Conservation (phyloP, 2,888 invertebrate species). For the Polia nebulosa region DNA sequence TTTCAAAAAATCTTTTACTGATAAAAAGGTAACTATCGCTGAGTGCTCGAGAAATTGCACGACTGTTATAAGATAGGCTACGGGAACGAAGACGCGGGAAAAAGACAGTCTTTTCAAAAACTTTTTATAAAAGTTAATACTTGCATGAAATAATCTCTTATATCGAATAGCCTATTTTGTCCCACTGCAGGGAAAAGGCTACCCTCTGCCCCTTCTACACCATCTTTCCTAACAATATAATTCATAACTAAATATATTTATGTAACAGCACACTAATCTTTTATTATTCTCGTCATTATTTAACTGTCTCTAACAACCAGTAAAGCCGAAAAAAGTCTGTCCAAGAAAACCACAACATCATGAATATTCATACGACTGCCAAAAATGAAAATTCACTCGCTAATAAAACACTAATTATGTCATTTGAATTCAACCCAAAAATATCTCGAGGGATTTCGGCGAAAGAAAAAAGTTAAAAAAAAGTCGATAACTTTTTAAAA, state of each 20-base stretch:
- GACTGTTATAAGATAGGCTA: no score
- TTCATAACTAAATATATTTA: no score
- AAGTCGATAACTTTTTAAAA: slow-evolving; percentile 79
- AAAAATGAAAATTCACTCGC: slow-evolving; percentile 49
- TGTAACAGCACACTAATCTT: no score
- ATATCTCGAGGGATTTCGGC: slow-evolving; percentile 75
- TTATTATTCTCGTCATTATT: background rate
- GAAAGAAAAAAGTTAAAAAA: slow-evolving; percentile 77
- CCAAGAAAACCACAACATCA: slow-evolving; percentile 1
- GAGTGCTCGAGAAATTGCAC: no score
- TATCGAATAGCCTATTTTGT: no score
- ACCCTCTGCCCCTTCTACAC: no score
- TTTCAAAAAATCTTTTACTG: no score
- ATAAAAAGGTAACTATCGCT: no score
- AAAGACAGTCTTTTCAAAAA: background rate
- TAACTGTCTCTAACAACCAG: background rate
- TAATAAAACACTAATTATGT: slow-evolving; percentile 73
- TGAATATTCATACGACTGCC: slow-evolving; percentile 34
- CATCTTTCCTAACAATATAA: no score
- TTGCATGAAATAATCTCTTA: background rate
- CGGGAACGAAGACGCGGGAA: background rate
- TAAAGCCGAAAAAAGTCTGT: background rate
- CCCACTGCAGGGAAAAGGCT: no score
- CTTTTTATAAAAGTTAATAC: background rate
- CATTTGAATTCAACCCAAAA: slow-evolving; percentile 75